Evolutionary conservation across 2,888 invertebrate genomes (phyloP).

Genomic region (Drosophila prostipennis): DNA sequence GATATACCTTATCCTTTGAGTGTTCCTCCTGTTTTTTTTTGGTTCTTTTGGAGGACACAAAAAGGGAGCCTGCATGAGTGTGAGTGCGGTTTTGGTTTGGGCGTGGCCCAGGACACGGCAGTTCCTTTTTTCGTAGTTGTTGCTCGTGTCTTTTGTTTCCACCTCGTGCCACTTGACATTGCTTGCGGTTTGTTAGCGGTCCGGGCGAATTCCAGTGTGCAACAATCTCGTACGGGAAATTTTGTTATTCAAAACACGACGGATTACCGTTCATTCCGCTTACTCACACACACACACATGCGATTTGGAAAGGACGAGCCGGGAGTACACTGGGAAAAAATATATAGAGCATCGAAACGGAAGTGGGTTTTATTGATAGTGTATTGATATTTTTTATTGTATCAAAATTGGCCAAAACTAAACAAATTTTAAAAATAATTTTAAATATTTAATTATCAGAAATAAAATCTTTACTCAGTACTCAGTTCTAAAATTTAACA

Average conservation of each 20-base stretch:
- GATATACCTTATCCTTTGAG: slow-evolving; percentile 75
- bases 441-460: too few species aligned
- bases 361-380: too few species aligned
- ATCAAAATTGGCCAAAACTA: too few species aligned
- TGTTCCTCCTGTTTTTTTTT: slow-evolving; percentile 48
- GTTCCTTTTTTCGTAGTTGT: slow-evolving; percentile 30
- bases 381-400: too few species aligned
- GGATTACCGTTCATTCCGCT: slow-evolving; percentile 81
- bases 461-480: too few species aligned
- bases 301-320: slow-evolving; percentile 9
- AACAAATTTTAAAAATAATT: too few species aligned
- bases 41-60: slow-evolving; percentile 28
- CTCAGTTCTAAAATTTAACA: too few species aligned
- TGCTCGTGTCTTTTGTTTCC: slow-evolving; percentile 58
- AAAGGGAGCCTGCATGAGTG: slow-evolving; percentile 46
- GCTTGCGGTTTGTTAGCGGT: slow-evolving; percentile 80
- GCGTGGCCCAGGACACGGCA: slow-evolving; percentile 47
- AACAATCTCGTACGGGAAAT: slow-evolving; percentile 71
- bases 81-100: slow-evolving; percentile 29
- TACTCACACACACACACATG: slow-evolving; percentile 54
- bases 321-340: slow-evolving; percentile 1
- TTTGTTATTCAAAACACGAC: slow-evolving; percentile 82
- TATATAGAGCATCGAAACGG: too few species aligned
- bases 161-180: slow-evolving; percentile 72
- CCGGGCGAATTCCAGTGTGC: slow-evolving; percentile 64